Evolutionary conservation across 2,888 invertebrate genomes (phyloP), one percentile per base, ranked within the genome.

Genomic region (Ophion ventricosus): DNA sequence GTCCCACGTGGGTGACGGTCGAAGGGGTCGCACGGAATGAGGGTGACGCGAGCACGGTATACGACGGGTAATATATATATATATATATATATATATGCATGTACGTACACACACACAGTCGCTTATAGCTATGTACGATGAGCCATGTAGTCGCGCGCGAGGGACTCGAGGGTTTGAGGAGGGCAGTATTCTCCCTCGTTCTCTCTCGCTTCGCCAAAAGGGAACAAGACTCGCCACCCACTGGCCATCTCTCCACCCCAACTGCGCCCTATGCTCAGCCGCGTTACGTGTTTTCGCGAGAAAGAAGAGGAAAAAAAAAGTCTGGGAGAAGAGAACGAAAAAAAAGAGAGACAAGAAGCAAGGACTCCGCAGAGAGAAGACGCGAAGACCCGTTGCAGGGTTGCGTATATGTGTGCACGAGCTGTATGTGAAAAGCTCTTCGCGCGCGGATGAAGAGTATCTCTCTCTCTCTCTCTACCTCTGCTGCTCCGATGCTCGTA

Each of bases 1-100:
- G 82, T 91, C 91, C 92, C 92, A 92, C 92, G 92, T 92, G 92
- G 92, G 91, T 91, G 92, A 91, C 91, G 92, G 92, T 92, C 92
- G 92, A 92, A 92, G 92, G 92, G 92, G 92, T 92, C 92, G 92
- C 90, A 89, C 91, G 93, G 91, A 91, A 92, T 90, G 92, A 92
- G 91, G 92, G 92, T 90, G 92, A 91, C 92, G 91, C 89, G 90
- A 73, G 89, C 86, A 86, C 86, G 87, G 79, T 70, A 69, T 73
- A 80, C 76, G 84, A 72, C 54, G 69, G 84, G 63, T 59, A 74
- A 57, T 80, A 57, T 57, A 40, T 35, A 5, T 54, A 75, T 57
- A 54, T 35, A 64, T 49, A 57, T 78, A 63, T 73, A 66, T 29
- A 57, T 57, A 23, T 77, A 57, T 77, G 35, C 25, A 59, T n/a